phyloP scores from a whole-genome alignment of 2,888 invertebrate genomes.

The Yponomeuta malinellus region DNA sequence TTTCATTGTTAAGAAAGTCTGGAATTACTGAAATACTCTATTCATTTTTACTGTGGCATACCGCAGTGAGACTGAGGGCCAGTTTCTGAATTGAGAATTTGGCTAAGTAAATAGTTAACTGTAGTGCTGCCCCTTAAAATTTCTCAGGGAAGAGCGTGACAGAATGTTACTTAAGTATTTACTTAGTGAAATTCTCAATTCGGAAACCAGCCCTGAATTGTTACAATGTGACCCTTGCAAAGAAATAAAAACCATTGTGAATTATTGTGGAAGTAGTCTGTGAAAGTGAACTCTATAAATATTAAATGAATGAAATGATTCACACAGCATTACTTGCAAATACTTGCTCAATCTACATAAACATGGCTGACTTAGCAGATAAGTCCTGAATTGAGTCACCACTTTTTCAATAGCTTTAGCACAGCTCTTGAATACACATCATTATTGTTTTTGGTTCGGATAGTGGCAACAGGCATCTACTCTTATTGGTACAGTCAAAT shows the following conservation, averaged over 20 bases:
- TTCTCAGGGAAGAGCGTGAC: too few species aligned
- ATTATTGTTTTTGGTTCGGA: not conserved
- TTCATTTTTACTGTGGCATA: too few species aligned
- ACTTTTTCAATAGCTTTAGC: not conserved
- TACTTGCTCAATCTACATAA: not conserved
- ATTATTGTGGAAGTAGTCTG: not conserved
- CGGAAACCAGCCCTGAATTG: too few species aligned
- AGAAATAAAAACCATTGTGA: not conserved
- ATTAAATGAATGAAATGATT: not conserved
- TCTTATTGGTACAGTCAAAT: not conserved
- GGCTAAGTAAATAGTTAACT: too few species aligned
- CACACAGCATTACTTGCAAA: not conserved
- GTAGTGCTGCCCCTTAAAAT: too few species aligned
- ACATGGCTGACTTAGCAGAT: not conserved
- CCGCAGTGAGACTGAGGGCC: too few species aligned
- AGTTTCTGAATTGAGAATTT: too few species aligned
- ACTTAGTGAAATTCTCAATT: too few species aligned
- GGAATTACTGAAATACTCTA: too few species aligned
- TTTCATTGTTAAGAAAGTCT: too few species aligned
- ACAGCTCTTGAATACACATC: not conserved
- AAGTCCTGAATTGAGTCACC: not conserved
- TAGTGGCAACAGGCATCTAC: not conserved
- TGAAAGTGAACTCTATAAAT: not conserved
- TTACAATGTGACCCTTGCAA: too few species aligned
- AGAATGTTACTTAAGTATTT: too few species aligned